Evolutionary conservation across 2,113 vertebrate genomes (phyloP), one percentile per base, ranked within the genome.

Genomic region (Xenopus laevis): DNA sequence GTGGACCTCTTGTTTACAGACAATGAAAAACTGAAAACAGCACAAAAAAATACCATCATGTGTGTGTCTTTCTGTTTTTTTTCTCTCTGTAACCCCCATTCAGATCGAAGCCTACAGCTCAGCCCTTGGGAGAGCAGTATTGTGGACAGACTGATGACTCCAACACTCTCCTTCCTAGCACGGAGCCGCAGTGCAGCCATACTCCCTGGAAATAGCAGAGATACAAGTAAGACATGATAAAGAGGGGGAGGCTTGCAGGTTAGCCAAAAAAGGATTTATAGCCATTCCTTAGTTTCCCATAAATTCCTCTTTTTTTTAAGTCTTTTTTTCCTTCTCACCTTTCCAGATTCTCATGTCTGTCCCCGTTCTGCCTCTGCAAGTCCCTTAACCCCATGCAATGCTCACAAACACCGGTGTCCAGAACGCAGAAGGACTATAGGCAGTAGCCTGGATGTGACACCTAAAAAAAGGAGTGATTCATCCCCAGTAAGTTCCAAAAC

Each of bases 51-150:
- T 50, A 16, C 47, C 11, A 50, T 40, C n/a, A 9, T 58, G 33
- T 40, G 6, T 50, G 33, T 45, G 8, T 12, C 55, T 59, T n/a
- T n/a, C n/a, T 27, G 23, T 27, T 18, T 4, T 33, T 17, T 21
- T 50, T 50, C 44, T 16, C 53, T 23, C 55, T 23, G 15, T 60
- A 16, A 63, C 45, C 21, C 30, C 23, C 62, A 46, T 50, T 64
- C 83, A 98, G 96, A 91, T 74, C 92, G 97, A 67, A 95, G 87
- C 79, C 79, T 94, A 47, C 94, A 94, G 78, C 85, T 98, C 80
- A 98, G 92, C 77, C 89, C 95, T 0, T 98, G 95, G 96, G 97
- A 99, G 86, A 98, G 95, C 88, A 99, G 96, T 83, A 97, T 99
- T 1, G 96, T 99, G 66, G 96, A 98, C 83, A 92, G 97, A 17